phyloP scores from a whole-genome alignment of 2,888 invertebrate genomes.

The Scaptomyza caliginosa region DNA sequence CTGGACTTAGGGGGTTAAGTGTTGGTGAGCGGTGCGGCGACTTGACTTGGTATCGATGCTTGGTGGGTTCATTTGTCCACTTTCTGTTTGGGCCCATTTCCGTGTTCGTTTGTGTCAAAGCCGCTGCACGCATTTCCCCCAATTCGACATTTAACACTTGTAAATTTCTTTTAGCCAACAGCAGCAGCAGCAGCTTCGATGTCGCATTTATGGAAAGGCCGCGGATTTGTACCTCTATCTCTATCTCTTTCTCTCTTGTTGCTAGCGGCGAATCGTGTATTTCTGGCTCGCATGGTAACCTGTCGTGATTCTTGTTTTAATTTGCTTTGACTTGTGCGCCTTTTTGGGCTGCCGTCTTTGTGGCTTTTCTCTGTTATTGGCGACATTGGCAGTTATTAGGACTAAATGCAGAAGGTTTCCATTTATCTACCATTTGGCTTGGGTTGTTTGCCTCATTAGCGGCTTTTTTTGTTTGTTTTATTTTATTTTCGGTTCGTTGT shows the following conservation, averaged over 20 bases:
- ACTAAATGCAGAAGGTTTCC: slow-evolving; percentile 68
- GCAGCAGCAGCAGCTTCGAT: not conserved
- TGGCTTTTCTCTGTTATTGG: slow-evolving; percentile 45
- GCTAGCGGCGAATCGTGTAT: slow-evolving; percentile 48
- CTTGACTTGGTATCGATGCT: slow-evolving; percentile 23
- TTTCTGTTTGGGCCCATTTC: slow-evolving; percentile 57
- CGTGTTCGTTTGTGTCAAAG: slow-evolving; percentile 73
- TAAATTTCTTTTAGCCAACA: slow-evolving; percentile 71
- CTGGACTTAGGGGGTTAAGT: not conserved
- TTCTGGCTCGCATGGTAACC: slow-evolving; percentile 75
- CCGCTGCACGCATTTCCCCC: slow-evolving; percentile 77
- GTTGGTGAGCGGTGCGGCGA: too few relatives aligned
- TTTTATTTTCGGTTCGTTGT: not conserved
- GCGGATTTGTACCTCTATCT: slow-evolving; percentile 21
- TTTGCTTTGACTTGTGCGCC: slow-evolving; percentile 81
- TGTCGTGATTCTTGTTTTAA: slow-evolving; percentile 82
- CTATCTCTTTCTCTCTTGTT: not conserved
- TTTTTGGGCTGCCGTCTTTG: slow-evolving; percentile 60
- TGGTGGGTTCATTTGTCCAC: slow-evolving; percentile 63
- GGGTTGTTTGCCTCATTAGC: slow-evolving; percentile 72
- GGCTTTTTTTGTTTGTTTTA: slow-evolving; percentile 34
- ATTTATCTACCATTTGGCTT: slow-evolving; percentile 15
- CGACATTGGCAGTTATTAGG: slow-evolving; percentile 70
- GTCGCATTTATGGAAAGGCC: slow-evolving; percentile 65
- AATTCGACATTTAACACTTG: slow-evolving; percentile 80